Percentiles rank a stretch among this genome's conserved stretches.
phyloP scores from a whole-genome alignment of 2,797 vertebrate genomes.

The Rousettus madagascariensis region DNA sequence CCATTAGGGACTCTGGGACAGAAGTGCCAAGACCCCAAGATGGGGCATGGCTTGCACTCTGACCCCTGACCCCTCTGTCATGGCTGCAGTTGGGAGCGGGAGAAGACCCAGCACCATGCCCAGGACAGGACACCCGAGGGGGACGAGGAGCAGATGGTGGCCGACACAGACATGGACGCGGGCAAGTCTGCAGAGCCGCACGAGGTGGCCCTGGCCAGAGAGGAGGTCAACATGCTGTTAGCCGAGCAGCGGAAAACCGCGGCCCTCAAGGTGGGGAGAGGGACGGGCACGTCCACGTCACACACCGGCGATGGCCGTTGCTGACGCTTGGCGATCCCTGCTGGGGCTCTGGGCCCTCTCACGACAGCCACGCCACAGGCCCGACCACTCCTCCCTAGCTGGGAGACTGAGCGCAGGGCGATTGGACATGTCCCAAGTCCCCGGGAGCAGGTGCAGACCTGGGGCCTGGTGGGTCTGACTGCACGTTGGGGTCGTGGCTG shows the following conservation, averaged over 20 bases:
- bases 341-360: fast-evolving
- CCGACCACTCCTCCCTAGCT: fast-evolving
- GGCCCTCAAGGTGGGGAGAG: slow-evolving; percentile 75
- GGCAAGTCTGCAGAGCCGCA: slow-evolving; percentile 70
- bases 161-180: neutral
- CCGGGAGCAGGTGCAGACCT: neutral
- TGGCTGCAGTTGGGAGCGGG: slow-evolving; percentile 79
- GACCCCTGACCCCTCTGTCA: neutral
- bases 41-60: fast-evolving
- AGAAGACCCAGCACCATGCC: slow-evolving; percentile 50
- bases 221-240: slow-evolving; percentile 80
- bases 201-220: slow-evolving; percentile 73
- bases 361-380: fast-evolving
- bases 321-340: fast-evolving
- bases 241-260: slow-evolving; percentile 68
- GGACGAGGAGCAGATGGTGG: neutral
- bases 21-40: no score
- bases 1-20: neutral
- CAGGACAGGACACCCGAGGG: neutral
- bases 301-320: fast-evolving
- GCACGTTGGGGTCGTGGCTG: fast-evolving
- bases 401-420: neutral
- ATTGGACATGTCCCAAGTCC: neutral
- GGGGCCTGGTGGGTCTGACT: neutral
- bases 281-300: fast-evolving